These are phyloP conservation scores for Spilosoma lubricipeda DNA, from an alignment of 2,888 invertebrate species.

Conservation along the genomic window DNA sequence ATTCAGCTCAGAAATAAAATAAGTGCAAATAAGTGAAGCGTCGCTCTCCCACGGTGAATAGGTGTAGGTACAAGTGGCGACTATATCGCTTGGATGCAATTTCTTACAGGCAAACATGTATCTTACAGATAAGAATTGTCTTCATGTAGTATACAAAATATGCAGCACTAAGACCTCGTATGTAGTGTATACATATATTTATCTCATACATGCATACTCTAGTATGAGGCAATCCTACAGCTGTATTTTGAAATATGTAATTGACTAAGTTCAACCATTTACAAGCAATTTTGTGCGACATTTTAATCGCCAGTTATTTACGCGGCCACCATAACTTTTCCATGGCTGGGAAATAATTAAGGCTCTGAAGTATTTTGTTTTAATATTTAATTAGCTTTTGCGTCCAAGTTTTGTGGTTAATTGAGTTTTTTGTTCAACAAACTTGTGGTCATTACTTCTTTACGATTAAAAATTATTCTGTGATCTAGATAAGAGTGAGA, in stretches of 20 bases:
- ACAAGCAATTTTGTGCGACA: slow-evolving; percentile 6
- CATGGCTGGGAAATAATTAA: neutral
- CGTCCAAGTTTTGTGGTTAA: slow-evolving; percentile 1
- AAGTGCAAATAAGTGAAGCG: too few species aligned
- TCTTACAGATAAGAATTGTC: too few species aligned
- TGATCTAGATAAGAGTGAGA: neutral
- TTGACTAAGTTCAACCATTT: slow-evolving; percentile 11
- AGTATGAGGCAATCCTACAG: neutral
- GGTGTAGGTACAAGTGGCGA: too few species aligned
- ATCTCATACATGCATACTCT: neutral
- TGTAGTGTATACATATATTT: neutral
- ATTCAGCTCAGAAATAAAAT: neutral
- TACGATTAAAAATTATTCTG: neutral
- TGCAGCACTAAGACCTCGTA: too few species aligned
- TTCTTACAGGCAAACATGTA: neutral
- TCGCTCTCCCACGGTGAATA: too few species aligned
- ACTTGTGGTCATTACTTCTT: neutral
- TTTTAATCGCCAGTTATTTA: slow-evolving; percentile 13
- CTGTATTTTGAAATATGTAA: neutral
- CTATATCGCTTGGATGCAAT: neutral
- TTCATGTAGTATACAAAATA: too few species aligned
- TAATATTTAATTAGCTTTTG: slow-evolving; percentile 12
- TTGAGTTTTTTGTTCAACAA: slow-evolving; percentile 8
- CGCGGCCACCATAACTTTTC: neutral
- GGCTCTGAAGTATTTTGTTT: slow-evolving; percentile 4